These are phyloP conservation scores for Polyodon spathula DNA, from an alignment of 2,113 vertebrate species.

Conservation along the genomic window DNA sequence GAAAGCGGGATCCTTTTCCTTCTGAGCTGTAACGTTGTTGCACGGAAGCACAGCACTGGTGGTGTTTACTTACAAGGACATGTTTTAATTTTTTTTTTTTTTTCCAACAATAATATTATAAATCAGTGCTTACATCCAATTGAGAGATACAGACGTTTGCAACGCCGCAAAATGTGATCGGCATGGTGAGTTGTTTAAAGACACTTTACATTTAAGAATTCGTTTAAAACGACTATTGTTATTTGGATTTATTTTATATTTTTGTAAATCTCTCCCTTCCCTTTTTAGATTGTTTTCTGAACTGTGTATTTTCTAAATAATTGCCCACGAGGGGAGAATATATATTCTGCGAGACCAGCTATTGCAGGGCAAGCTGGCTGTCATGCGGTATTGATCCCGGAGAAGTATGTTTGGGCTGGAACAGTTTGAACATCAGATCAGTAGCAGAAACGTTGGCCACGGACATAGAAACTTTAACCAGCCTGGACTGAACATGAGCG, in stretches of 20 bases:
- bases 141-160: slow-evolving; percentile 1
- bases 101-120: slow-evolving; percentile 1
- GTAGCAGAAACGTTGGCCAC: slow-evolving; percentile 78
- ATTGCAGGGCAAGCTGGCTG: slow-evolving; percentile 56
- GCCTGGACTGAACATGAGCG: slow-evolving; percentile 78
- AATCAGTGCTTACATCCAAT: slow-evolving; percentile 4
- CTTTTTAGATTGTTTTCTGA: neutral
- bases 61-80: slow-evolving; percentile 34
- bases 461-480: slow-evolving; percentile 81
- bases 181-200: slow-evolving; percentile 30
- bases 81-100: slow-evolving; percentile 7
- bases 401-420: slow-evolving; percentile 92
- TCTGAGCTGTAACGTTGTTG: neutral
- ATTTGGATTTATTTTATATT: neutral
- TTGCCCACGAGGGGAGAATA: slow-evolving; percentile 39
- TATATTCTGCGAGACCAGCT: slow-evolving; percentile 29
- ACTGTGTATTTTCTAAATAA: slow-evolving; percentile 13
- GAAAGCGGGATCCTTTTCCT: slow-evolving; percentile 17
- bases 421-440: slow-evolving; percentile 85
- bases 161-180: slow-evolving; percentile 33
- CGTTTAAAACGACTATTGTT: neutral
- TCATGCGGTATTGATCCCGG: slow-evolving; percentile 78
- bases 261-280: too few relatives aligned
- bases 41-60: slow-evolving; percentile 19
- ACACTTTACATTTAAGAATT: neutral